Percentiles rank a stretch among this genome's conserved stretches.
phyloP scores from a whole-genome alignment of 2,888 invertebrate species.

The Tenthredo notha region DNA sequence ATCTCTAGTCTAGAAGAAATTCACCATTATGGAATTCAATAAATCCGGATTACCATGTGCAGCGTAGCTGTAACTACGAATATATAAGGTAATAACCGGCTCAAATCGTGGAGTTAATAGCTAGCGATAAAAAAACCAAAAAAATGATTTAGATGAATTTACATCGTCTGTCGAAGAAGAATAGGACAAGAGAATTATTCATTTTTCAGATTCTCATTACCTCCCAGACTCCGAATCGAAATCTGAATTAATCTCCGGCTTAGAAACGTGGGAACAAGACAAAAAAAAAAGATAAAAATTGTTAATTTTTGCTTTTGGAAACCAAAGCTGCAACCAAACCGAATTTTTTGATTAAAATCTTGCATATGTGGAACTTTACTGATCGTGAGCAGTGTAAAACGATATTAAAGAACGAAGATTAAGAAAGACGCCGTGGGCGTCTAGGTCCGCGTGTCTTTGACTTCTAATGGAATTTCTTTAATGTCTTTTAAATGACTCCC shows the following conservation, averaged over 20 bases:
- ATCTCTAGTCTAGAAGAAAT: neutral
- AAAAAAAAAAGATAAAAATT: neutral
- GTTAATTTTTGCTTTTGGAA: neutral
- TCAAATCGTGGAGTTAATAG: slow-evolving; percentile 8
- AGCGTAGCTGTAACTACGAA: neutral
- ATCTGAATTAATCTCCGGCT: neutral
- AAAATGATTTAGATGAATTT: slow-evolving; percentile 2
- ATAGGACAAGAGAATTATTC: slow-evolving; percentile 1
- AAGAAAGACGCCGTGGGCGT: neutral
- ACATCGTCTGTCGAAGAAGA: neutral
- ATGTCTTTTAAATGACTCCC: slow-evolving; percentile 22
- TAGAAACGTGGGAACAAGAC: neutral
- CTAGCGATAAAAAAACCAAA: neutral
- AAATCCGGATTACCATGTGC: slow-evolving; percentile 26
- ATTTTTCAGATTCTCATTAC: neutral
- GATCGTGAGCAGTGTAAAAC: neutral
- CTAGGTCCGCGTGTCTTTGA: neutral
- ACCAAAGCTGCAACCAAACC: neutral
- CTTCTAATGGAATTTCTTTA: slow-evolving; percentile 34
- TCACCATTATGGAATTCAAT: slow-evolving; percentile 15
- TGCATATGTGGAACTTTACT: neutral
- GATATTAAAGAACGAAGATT: neutral
- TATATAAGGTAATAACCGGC: neutral
- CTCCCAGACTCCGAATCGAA: neutral
- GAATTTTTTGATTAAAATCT: neutral